Base-by-base conservation (phyloP, 1,140 invertebrate genomes). In the Thaumetopoea pityocampa region DNA sequence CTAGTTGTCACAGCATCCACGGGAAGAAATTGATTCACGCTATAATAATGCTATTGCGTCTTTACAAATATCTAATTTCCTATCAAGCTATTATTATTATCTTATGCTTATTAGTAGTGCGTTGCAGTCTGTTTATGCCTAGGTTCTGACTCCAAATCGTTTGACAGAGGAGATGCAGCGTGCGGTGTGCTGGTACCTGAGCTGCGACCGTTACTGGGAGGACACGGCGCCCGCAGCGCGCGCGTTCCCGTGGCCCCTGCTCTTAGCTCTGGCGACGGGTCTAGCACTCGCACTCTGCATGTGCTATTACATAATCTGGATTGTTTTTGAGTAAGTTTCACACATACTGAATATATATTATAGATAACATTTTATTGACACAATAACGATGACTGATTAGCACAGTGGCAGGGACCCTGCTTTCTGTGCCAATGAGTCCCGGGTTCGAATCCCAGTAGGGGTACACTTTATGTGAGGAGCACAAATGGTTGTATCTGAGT, bases 141-240 rank as follows among this genome's bases (percentile, higher is more conserved):
- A 10, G 9, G 4, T 10, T 33, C 4, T 33, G 17, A 33, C 12
- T n/a, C 29, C 18, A 19, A 4, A n/a, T n/a, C n/a, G 12, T 20
- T 26, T 18, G 9, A 8, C 44, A 96, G 94, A 93, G 65, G 93
- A 95, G 65, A 88, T 96, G 70, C 93, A 95, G 68, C 89, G 92
- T 58, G 93, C 92, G 5, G 90, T 96, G 29, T 97, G 95, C 72
- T 96, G 94, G 90, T 96, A 95, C 78, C 85, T 97, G 50, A 95
- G 94, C 40, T 97, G 96, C 73, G 93, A 96, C 67, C 90, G 92
- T 28, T 97, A 96, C 79, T 96, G 94, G 93, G 93, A 95, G 72
- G 93, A 95, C 69, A 90, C 92, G 2, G 90, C 90, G 46, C 87
- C 90, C 33, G 90, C 92, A 54, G 88, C 91, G 10, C 87, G 91